Evolutionary conservation across 2,113 vertebrate species (phyloP).

Genomic region (Nyctibius bracteatus): DNA sequence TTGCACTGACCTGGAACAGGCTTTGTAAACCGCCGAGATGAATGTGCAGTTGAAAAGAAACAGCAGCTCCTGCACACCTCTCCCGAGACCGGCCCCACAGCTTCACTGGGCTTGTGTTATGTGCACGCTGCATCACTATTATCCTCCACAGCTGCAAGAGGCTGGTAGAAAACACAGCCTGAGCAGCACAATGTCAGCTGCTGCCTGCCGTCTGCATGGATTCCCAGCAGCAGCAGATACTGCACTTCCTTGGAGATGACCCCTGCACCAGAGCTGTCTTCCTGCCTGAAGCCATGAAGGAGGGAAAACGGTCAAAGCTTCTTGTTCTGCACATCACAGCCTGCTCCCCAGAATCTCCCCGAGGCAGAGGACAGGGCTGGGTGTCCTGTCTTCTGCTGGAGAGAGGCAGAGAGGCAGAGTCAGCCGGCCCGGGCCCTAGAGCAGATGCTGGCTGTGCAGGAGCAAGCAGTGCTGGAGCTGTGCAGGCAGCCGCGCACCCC

Average conservation of each 20-base stretch:
- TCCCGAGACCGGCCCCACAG: background rate
- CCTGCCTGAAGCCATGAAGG: background rate
- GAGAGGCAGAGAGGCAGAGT: background rate
- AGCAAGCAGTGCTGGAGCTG: fast-evolving
- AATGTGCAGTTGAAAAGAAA: background rate
- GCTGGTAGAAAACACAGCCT: background rate
- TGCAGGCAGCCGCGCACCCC: background rate
- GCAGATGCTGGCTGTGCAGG: background rate
- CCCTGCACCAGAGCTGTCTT: background rate
- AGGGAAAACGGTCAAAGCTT: background rate
- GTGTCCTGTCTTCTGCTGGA: background rate
- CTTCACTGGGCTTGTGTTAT: background rate
- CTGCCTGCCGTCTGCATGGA: background rate
- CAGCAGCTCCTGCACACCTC: fast-evolving
- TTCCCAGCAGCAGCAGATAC: background rate
- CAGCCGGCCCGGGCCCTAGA: background rate
- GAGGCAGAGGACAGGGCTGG: background rate
- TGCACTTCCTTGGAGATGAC: background rate
- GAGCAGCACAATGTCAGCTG: background rate
- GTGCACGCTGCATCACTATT: background rate
- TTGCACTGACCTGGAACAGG: background rate
- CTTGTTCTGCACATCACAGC: background rate
- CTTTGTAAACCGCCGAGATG: background rate
- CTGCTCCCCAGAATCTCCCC: too few species aligned
- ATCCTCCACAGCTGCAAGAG: background rate